Percentiles rank a stretch among this genome's conserved stretches.
These are phyloP conservation scores for Phymanthus crucifer DNA, from an alignment of 92 coral and sea anemone species.

Conservation along the genomic window DNA sequence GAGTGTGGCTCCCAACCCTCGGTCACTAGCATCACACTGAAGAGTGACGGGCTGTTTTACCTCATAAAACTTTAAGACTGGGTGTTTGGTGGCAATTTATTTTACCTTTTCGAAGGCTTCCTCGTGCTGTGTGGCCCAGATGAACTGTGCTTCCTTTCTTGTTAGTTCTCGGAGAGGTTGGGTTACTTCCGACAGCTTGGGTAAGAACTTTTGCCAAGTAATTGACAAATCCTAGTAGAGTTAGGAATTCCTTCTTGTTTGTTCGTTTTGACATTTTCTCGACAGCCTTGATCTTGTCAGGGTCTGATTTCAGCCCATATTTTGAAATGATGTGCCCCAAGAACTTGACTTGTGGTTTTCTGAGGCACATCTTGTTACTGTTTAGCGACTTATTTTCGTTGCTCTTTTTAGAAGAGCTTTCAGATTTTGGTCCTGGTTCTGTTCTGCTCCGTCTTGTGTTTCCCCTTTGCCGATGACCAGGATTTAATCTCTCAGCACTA, in stretches of 20 bases:
- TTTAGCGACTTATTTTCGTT: too few relatives aligned
- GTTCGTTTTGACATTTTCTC: slow-evolving; percentile 23
- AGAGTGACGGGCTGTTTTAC: slow-evolving; percentile 43
- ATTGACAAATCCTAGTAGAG: slow-evolving; percentile 26
- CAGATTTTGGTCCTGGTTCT: slow-evolving; percentile 45
- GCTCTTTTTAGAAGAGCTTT: slow-evolving; percentile 26
- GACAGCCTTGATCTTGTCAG: slow-evolving; percentile 25
- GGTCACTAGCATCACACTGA: slow-evolving; percentile 57
- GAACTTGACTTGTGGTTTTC: slow-evolving; percentile 37
- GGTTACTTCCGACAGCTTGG: slow-evolving; percentile 18
- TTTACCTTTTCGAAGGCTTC: not conserved
- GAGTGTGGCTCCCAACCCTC: slow-evolving; percentile 50
- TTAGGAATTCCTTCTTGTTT: not conserved
- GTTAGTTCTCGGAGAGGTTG: slow-evolving; percentile 15
- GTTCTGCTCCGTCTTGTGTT: slow-evolving; percentile 28
- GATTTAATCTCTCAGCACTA: slow-evolving; percentile 41
- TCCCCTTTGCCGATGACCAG: slow-evolving; percentile 43
- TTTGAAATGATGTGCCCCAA: slow-evolving; percentile 44
- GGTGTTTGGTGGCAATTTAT: slow-evolving; percentile 26
- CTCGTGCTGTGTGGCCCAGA: slow-evolving; percentile 13
- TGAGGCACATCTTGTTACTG: too few relatives aligned
- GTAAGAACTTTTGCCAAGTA: slow-evolving; percentile 18
- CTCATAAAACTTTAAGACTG: slow-evolving; percentile 49
- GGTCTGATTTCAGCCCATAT: slow-evolving; percentile 46
- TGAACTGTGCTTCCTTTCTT: not conserved